Conservation (phyloP, 1,140 invertebrate species). For the Chironomus tepperi region DNA sequence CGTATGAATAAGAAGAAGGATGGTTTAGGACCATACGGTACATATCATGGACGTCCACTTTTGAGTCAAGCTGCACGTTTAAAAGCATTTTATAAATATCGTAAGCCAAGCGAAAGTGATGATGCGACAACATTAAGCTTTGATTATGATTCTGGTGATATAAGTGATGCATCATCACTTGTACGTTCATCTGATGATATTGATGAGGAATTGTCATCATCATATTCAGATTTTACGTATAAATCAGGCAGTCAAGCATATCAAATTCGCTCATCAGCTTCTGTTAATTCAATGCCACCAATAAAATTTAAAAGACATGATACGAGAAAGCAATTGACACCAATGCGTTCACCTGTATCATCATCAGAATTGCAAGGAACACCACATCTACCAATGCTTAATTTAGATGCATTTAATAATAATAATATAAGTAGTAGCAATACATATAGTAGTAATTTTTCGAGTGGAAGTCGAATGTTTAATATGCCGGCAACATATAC, state of each 20-base stretch:
- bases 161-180: conserved; percentile 22
- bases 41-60: conserved; percentile 29
- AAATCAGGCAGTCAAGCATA: background rate
- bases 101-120: conserved; percentile 28
- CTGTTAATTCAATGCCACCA: background rate
- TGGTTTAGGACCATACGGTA: background rate
- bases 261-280: background rate
- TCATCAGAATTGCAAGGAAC: background rate
- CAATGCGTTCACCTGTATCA: background rate
- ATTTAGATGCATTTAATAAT: background rate
- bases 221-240: background rate
- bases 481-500: background rate
- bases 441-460: background rate
- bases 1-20: conserved; percentile 5
- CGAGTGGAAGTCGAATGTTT: background rate
- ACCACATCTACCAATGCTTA: background rate
- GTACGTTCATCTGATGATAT: background rate
- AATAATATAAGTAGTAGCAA: background rate
- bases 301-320: background rate
- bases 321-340: background rate
- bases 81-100: conserved; percentile 21
- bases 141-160: conserved; percentile 25
- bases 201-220: background rate
- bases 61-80: background rate
- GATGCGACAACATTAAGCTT: conserved; percentile 21